Evolutionary conservation across 2,113 vertebrate genomes (phyloP), one percentile per base, ranked within the genome.

Genomic region (Scortum barcoo): DNA sequence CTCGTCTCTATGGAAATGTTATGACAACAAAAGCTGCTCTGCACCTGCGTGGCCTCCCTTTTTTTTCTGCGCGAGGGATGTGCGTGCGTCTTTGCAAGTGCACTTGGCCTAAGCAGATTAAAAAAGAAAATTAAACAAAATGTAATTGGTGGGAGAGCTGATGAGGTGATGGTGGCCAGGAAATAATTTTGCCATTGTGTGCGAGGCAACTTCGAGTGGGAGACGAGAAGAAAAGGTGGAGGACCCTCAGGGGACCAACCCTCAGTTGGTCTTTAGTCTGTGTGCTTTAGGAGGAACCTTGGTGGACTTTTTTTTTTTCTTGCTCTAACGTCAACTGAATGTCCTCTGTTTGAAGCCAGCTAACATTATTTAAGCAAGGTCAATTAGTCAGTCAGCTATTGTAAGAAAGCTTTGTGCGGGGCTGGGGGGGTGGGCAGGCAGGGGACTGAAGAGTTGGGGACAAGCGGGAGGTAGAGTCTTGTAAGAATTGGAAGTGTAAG

Each of bases 351-450:
- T 90, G 88, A 86, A 80, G 84, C 84, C 82, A 42, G 54, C 72
- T 83, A 63, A 86, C 83, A 53, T 93, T 93, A 93, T 91, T 94
- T 85, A 83, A 85, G 79, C 50, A 48, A 91, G 85, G 89, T 91
- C 83, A 87, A 84, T 94, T 91, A 89, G 89, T 94, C 90, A 92
- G 85, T 60, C 69, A 12, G 69, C 84, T 81, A 76, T 88, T 92
- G 81, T 92, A 76, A 69, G 85, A 60, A 22, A 9, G 36, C 80
- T 87, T 88, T 91, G 85, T 92, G 85, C 14, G 11, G 20, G 57
- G 42, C 53, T 67, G 38, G 44, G 75, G 69, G 71, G 73, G n/a
- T n/a, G n/a, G n/a, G n/a, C n/a, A 36, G 63, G 50, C 8, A 20
- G 38, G 60, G 51, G 77, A 28, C 62, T 70, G 62, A 82, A 71